phyloP scores from a whole-genome alignment of 2,797 vertebrate genomes.

The Melanotaenia nigrans region DNA sequence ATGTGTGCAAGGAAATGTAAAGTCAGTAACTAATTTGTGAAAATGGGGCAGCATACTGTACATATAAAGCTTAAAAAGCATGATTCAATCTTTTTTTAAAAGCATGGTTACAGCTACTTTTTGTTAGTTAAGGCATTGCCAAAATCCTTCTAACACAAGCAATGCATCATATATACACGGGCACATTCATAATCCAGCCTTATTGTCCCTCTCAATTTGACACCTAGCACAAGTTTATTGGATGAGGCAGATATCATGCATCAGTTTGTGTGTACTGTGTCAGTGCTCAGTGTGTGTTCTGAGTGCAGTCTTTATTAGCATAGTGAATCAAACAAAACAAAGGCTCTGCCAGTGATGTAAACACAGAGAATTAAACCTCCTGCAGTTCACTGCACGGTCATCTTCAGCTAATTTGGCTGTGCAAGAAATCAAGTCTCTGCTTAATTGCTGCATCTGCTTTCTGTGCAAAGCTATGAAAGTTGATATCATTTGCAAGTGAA shows the following conservation, averaged over 20 bases:
- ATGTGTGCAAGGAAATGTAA: not conserved
- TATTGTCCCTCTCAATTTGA: constrained; percentile 49
- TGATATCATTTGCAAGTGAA: constrained; percentile 47
- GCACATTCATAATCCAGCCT: constrained; percentile 27
- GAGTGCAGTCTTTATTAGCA: constrained; percentile 74
- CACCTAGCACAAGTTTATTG: constrained; percentile 56
- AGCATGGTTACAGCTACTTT: constrained; percentile 1
- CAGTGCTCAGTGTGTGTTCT: constrained; percentile 63
- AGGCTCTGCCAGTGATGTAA: constrained; percentile 74
- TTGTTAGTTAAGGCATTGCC: constrained; percentile 17
- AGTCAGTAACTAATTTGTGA: constrained; percentile 2
- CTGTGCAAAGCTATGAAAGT: constrained; percentile 50
- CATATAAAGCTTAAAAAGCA: constrained; percentile 10
- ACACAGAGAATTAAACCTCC: constrained; percentile 77
- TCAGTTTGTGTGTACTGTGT: constrained; percentile 46
- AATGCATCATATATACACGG: constrained; percentile 4
- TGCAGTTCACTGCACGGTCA: constrained; percentile 78
- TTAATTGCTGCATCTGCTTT: constrained; percentile 75
- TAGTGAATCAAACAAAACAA: constrained; percentile 79
- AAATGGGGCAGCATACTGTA: constrained; percentile 13
- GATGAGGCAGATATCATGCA: constrained; percentile 38
- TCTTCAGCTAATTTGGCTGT: constrained; percentile 70
- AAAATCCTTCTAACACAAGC: constrained; percentile 10
- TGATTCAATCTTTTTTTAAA: not conserved
- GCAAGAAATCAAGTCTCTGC: constrained; percentile 68